Conservation (phyloP, 2,888 invertebrate species). For the Rambutsinella grinnellia region DNA sequence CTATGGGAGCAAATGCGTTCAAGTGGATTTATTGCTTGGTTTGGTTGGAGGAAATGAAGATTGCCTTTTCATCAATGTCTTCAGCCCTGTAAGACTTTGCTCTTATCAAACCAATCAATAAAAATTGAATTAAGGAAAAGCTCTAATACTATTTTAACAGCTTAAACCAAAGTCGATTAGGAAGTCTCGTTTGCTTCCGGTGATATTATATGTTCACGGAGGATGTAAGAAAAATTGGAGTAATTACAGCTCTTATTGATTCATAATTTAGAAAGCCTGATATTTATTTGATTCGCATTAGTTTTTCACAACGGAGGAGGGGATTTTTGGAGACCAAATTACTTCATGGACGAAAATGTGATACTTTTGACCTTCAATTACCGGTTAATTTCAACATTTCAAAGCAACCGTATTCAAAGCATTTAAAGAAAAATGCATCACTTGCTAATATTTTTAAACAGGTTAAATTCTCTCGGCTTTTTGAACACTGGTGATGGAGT, state of each 20-base stretch:
- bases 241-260: not conserved
- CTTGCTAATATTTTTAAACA: too few relatives aligned
- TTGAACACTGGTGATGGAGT: conserved; percentile 61
- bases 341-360: conserved; percentile 34
- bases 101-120: not conserved
- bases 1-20: conserved; percentile 47
- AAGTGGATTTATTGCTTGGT: conserved; percentile 46
- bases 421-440: too few relatives aligned
- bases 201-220: conserved; percentile 37
- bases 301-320: conserved; percentile 45
- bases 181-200: conserved; percentile 17
- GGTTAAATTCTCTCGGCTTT: conserved; percentile 57
- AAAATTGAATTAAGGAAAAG: not conserved
- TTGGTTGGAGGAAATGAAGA: conserved; percentile 34
- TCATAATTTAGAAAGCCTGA: not conserved
- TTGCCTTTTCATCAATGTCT: conserved; percentile 23
- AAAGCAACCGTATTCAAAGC: too few relatives aligned
- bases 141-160: not conserved
- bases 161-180: conserved; percentile 1
- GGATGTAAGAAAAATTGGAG: conserved; percentile 27
- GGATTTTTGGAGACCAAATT: conserved; percentile 27
- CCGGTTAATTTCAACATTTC: too few relatives aligned
- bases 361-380: conserved; percentile 30
- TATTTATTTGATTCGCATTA: not conserved
- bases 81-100: conserved; percentile 14